A percentile compares a stretch with the other conserved stretches of the same genome.
Evolutionary conservation across 2,113 vertebrate species (phyloP).

Genomic region (Pleuronectes platessa): DNA sequence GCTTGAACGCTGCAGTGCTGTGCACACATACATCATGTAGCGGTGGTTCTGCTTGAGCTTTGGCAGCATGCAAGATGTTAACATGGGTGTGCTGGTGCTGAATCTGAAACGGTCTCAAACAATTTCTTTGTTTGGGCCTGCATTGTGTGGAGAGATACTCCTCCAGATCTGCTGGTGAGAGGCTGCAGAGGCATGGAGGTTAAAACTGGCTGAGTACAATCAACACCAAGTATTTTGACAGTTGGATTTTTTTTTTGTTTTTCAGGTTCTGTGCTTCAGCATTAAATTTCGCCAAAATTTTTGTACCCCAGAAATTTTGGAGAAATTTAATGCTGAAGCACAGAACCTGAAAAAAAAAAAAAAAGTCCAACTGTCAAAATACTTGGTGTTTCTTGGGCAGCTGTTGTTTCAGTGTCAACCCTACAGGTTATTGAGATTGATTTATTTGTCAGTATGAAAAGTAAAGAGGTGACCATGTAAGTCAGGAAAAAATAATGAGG

Average conservation of each 20-base stretch:
- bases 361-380: too few species aligned
- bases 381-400: not conserved
- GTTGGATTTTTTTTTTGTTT: not conserved
- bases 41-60: conserved; percentile 15
- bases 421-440: too few species aligned
- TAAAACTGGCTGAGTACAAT: not conserved
- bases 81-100: conserved; percentile 1
- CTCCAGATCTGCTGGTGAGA: not conserved
- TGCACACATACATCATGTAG: not conserved
- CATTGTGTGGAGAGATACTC: not conserved
- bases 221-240: not conserved
- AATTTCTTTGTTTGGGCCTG: not conserved
- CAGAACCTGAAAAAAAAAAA: too few species aligned
- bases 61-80: conserved; percentile 6
- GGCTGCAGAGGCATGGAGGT: not conserved
- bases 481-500: too few species aligned
- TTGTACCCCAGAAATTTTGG: too few species aligned
- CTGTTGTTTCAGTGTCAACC: not conserved
- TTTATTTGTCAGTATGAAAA: too few species aligned
- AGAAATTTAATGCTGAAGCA: too few species aligned
- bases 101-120: not conserved
- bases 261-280: not conserved
- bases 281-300: not conserved
- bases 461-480: too few species aligned
- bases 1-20: conserved; percentile 19